Evolutionary conservation across 2,113 vertebrate genomes (phyloP).

Genomic region (Zosterops hypoxanthus): DNA sequence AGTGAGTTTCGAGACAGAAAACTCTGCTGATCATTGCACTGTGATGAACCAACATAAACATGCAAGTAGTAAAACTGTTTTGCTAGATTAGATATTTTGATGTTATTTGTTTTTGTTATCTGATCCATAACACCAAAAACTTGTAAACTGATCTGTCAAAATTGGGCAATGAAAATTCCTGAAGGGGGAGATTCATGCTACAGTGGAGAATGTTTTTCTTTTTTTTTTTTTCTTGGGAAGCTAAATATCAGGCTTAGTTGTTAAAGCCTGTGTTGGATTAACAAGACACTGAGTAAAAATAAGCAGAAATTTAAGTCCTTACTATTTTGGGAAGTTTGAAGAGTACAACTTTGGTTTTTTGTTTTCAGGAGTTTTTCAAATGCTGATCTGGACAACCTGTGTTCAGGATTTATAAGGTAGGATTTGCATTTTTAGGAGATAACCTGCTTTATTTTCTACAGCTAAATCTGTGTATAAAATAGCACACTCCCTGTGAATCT

Average conservation of each 20-base stretch:
- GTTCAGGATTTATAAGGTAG: background rate
- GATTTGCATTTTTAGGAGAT: background rate
- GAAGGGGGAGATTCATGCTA: background rate
- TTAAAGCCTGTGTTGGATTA: background rate
- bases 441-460: background rate
- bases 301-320: background rate
- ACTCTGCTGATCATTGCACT: rapidly evolving
- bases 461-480: background rate
- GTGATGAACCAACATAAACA: background rate
- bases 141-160: background rate
- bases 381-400: background rate
- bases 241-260: background rate
- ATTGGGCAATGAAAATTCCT: background rate
- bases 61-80: background rate
- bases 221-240: background rate
- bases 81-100: background rate
- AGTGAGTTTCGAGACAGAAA: background rate
- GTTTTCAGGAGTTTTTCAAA: background rate
- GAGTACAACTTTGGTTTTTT: background rate
- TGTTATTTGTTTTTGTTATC: background rate
- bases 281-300: background rate
- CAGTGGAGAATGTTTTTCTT: background rate
- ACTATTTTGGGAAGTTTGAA: background rate
- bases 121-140: background rate
- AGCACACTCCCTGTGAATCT: background rate